Evolutionary conservation across 2,888 invertebrate genomes (phyloP).

Genomic region (Mayetiola destructor): DNA sequence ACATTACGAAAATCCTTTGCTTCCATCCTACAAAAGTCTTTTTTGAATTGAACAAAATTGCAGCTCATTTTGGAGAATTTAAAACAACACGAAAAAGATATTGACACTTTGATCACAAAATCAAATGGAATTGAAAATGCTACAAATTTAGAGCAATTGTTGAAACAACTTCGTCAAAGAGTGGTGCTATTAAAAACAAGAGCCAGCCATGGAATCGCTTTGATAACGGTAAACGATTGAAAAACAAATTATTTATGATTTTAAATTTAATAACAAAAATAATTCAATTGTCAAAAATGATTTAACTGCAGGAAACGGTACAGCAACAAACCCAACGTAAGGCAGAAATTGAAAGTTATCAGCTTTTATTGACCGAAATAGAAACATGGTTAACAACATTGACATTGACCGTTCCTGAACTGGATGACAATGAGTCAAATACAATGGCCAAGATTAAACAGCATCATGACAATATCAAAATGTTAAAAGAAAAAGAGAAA

Average conservation of each 20-base stretch:
- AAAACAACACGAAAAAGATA: conserved; percentile 51
- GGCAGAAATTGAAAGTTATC: conserved; percentile 41
- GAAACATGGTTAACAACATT: conserved; percentile 39
- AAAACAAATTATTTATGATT: not conserved
- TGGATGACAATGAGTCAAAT: conserved; percentile 30
- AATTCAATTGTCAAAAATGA: not conserved
- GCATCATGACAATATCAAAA: conserved; percentile 39
- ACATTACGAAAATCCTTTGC: conserved; percentile 5
- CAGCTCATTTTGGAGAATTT: conserved; percentile 58
- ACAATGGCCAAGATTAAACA: conserved; percentile 34
- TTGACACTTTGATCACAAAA: conserved; percentile 46
- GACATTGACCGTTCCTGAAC: conserved; percentile 26
- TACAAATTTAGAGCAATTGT: conserved; percentile 39
- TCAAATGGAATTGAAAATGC: conserved; percentile 49
- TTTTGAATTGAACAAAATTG: conserved; percentile 27
- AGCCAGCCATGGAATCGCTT: conserved; percentile 49
- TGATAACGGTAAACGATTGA: conserved; percentile 33
- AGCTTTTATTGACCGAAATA: conserved; percentile 38
- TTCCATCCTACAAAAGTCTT: not conserved
- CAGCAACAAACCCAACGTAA: conserved; percentile 39
- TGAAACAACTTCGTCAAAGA: conserved; percentile 43
- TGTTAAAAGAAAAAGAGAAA: conserved; percentile 37
- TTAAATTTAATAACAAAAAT: not conserved
- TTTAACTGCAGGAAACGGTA: conserved; percentile 40
- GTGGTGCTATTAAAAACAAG: conserved; percentile 51